phyloP scores from a whole-genome alignment of 2,797 vertebrate species.

The Lithobates sylvaticus region DNA sequence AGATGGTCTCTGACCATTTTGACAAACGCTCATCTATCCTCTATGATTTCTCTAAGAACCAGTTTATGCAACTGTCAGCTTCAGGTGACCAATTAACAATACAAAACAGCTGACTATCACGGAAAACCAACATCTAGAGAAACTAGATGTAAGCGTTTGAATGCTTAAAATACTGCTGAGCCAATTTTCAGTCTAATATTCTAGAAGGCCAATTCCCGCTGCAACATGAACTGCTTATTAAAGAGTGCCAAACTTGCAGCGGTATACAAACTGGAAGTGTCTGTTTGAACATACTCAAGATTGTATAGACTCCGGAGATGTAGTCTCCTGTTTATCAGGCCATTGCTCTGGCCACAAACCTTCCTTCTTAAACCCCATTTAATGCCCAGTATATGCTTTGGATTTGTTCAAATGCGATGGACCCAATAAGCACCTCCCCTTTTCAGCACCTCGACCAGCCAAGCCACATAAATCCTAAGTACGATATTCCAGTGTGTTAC shows the following conservation, averaged over 20 bases:
- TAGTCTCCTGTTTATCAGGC: conserved; percentile 37
- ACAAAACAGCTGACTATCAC: no score
- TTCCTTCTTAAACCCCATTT: conserved; percentile 28
- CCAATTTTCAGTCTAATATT: not conserved
- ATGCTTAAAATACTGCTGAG: not conserved
- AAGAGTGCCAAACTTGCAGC: conserved; percentile 4
- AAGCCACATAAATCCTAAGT: conserved; percentile 45
- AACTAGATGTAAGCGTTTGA: not conserved
- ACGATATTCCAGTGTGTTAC: conserved; percentile 30
- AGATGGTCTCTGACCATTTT: no score
- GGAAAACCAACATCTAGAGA: no score
- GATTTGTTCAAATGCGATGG: conserved; percentile 14
- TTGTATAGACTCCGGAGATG: conserved; percentile 25
- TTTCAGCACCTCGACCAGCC: conserved; percentile 44
- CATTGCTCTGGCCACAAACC: conserved; percentile 37
- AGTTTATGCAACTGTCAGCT: no score
- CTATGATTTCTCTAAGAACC: no score
- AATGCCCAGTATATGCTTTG: conserved; percentile 26
- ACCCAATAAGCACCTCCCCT: not conserved
- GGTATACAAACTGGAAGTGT: not conserved
- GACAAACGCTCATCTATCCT: no score
- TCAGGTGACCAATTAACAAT: no score
- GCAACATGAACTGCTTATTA: conserved; percentile 9
- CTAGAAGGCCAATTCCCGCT: conserved; percentile 2
- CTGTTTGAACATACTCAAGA: conserved; percentile 7